Conservation (phyloP, 1,140 invertebrate species). For the Drosophila cardini region DNA sequence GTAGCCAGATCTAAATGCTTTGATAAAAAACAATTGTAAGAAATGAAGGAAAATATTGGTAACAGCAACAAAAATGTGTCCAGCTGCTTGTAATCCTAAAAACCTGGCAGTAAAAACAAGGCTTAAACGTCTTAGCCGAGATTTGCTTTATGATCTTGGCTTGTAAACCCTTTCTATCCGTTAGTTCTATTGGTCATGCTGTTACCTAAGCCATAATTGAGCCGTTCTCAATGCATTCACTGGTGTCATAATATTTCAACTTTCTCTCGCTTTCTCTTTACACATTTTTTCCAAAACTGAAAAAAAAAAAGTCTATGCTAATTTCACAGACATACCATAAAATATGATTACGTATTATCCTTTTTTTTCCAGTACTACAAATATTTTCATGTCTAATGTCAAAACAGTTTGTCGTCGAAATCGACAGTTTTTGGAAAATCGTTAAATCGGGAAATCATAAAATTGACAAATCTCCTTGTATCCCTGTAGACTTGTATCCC, state of each 20-base stretch:
- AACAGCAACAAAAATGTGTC: no score
- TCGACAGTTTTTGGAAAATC: background rate
- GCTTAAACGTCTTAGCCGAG: slow-evolving; percentile 41
- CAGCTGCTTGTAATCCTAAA: background rate
- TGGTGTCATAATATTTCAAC: slow-evolving; percentile 67
- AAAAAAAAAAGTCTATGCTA: slow-evolving; percentile 12
- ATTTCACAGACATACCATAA: slow-evolving; percentile 41
- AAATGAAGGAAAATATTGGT: no score
- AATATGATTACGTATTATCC: slow-evolving; percentile 67
- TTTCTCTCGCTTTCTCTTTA: background rate
- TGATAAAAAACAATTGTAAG: no score
- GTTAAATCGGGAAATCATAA: background rate
- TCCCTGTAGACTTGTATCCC: background rate
- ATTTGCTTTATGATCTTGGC: slow-evolving; percentile 30
- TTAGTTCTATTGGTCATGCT: no score
- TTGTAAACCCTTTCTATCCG: slow-evolving; percentile 30
- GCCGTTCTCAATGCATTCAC: slow-evolving; percentile 44
- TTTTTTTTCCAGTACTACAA: slow-evolving; percentile 51
- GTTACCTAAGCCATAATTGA: slow-evolving; percentile 61
- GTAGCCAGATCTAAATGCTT: slow-evolving; percentile 10
- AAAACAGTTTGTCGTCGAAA: slow-evolving; percentile 53
- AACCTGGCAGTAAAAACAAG: no score
- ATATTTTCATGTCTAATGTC: slow-evolving; percentile 77
- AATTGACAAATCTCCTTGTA: background rate
- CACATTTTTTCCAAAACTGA: background rate